phyloP scores from a whole-genome alignment of 2,797 vertebrate genomes.

The Calcarius lapponicus region DNA sequence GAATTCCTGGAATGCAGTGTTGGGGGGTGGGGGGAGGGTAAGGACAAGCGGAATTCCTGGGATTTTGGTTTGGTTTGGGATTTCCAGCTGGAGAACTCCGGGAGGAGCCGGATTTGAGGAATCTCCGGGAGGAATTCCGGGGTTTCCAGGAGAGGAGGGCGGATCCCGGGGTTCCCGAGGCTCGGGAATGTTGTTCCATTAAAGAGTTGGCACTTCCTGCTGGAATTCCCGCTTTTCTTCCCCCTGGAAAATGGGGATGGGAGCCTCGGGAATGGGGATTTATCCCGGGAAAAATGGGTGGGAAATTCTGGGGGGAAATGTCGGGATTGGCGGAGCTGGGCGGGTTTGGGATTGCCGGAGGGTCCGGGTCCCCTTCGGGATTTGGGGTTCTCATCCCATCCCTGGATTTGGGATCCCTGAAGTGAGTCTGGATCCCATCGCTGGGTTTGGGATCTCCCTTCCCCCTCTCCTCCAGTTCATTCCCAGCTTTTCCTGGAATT shows the following conservation, averaged over 20 bases:
- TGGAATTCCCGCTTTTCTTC: not conserved
- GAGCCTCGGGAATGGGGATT: not conserved
- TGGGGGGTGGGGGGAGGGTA: too few species aligned
- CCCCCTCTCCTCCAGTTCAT: not conserved
- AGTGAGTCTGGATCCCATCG: too few species aligned
- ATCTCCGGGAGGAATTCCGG: not conserved
- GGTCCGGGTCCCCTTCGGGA: not conserved
- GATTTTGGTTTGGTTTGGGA: not conserved
- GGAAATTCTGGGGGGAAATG: not conserved
- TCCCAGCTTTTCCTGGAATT: not conserved
- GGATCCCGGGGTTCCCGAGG: not conserved
- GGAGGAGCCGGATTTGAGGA: not conserved
- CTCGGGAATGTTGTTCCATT: not conserved
- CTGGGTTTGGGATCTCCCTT: not conserved
- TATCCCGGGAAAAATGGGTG: rapidly evolving
- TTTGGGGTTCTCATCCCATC: not conserved
- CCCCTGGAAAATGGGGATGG: too few species aligned
- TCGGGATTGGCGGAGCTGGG: not conserved
- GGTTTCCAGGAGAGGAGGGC: not conserved
- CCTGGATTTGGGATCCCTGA: too few species aligned
- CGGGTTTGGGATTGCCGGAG: too few species aligned
- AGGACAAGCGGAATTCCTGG: not conserved
- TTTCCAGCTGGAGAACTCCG: not conserved
- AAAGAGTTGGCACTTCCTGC: not conserved
- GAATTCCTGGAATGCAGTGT: not conserved